Percentiles rank a stretch among this genome's conserved stretches.
phyloP scores from a whole-genome alignment of 2,797 vertebrate species.

The Forpus xanthops region DNA sequence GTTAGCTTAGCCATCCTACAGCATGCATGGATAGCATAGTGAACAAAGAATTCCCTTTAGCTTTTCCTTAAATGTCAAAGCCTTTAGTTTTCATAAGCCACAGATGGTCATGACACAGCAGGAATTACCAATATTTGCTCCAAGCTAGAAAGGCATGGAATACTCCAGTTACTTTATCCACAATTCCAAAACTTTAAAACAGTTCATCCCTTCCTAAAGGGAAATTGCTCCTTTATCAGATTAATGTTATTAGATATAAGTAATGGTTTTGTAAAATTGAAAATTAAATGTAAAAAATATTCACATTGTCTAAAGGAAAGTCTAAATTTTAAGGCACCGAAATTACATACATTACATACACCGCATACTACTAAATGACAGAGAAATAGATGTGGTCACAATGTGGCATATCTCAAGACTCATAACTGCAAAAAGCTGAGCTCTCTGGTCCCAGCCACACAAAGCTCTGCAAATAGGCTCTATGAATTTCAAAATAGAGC shows the following conservation, averaged over 20 bases:
- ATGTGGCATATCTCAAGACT: neutral
- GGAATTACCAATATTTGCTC: neutral
- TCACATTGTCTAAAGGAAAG: neutral
- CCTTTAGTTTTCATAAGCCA: neutral
- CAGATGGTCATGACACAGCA: neutral
- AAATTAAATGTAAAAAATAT: neutral
- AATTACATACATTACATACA: neutral
- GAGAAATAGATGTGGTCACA: neutral
- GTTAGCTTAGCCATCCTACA: neutral
- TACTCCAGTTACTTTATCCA: neutral
- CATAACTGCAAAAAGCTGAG: neutral
- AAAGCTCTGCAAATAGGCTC: neutral
- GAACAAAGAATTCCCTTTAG: neutral
- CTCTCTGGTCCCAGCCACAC: neutral
- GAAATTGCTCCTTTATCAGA: neutral
- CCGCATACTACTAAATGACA: neutral
- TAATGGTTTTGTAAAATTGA: neutral
- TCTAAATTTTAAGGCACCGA: neutral
- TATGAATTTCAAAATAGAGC: neutral
- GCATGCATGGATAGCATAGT: neutral
- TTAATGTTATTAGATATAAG: neutral
- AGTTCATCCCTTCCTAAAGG: neutral
- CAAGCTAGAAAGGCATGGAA: neutral
- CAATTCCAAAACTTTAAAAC: neutral
- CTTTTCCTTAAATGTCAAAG: constrained; percentile 6